Conservation (phyloP, 2,888 invertebrate species). For the Lucinisca nassula region DNA sequence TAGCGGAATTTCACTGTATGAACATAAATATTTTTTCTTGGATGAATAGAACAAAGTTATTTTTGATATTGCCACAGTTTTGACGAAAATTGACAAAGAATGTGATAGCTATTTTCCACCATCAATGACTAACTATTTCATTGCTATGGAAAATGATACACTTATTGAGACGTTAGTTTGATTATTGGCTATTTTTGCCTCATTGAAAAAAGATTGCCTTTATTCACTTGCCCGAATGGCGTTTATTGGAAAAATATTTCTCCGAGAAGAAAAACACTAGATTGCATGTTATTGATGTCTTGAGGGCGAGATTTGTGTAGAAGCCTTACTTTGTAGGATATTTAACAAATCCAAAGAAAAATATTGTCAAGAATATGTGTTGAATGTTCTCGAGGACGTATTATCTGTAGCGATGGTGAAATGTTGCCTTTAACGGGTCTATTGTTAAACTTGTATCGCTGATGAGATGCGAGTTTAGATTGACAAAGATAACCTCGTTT, state of each 20-base stretch:
- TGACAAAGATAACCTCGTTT: neutral
- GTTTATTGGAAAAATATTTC: conserved; percentile 9
- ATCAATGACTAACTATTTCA: neutral
- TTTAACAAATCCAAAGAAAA: neutral
- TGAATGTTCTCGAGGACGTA: neutral
- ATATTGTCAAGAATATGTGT: neutral
- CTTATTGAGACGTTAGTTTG: neutral
- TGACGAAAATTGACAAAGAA: too few species aligned
- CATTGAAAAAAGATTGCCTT: conserved; percentile 13
- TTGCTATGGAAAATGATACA: neutral
- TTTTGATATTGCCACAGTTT: too few species aligned
- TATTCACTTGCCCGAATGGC: neutral
- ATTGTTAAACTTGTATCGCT: neutral
- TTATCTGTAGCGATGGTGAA: neutral
- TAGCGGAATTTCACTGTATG: too few species aligned
- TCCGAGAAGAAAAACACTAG: conserved; percentile 2
- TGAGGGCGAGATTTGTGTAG: neutral
- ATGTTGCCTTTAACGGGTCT: neutral
- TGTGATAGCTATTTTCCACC: neutral
- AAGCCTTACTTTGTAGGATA: conserved; percentile 5
- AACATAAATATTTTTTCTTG: too few species aligned
- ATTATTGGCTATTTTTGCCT: conserved; percentile 13
- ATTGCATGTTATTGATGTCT: conserved; percentile 17
- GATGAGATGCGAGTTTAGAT: neutral
- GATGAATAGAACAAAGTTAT: too few species aligned